Percentiles rank a stretch among this genome's conserved stretches.
Conservation (phyloP, 2,888 invertebrate genomes). For the Sarcophaga subvicina region DNA sequence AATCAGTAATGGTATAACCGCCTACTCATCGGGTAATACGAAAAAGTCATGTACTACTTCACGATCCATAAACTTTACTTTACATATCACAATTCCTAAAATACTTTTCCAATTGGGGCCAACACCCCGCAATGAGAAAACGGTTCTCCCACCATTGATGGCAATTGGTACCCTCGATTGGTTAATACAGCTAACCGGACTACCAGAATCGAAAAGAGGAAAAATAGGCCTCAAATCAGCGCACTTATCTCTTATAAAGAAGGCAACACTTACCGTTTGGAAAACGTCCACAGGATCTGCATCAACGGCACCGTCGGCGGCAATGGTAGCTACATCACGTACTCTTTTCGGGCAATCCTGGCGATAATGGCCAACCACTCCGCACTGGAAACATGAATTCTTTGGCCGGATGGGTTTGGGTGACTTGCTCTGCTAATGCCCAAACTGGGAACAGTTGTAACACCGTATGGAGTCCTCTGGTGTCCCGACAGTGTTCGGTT, state of each 20-base stretch:
- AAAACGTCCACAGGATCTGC: neutral
- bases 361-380: slow-evolving; percentile 31
- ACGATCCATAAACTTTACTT: neutral
- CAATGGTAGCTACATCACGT: neutral
- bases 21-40: too few species aligned
- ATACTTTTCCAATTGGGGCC: slow-evolving; percentile 10
- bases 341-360: slow-evolving; percentile 33
- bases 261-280: slow-evolving; percentile 39
- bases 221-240: slow-evolving; percentile 27
- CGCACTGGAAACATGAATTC: slow-evolving; percentile 45
- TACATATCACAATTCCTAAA: slow-evolving; percentile 15
- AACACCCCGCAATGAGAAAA: slow-evolving; percentile 10
- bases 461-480: slow-evolving; percentile 10
- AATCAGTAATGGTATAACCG: slow-evolving; percentile 5
- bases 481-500: neutral
- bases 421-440: slow-evolving; percentile 35
- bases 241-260: slow-evolving; percentile 27
- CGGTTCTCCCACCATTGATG: slow-evolving; percentile 15
- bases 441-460: slow-evolving; percentile 41
- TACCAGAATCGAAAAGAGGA: slow-evolving; percentile 44
- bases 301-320: too few species aligned
- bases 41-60: slow-evolving; percentile 23
- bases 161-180: neutral
- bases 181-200: slow-evolving; percentile 15
- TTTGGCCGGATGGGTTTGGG: neutral